These are phyloP conservation scores for Antheraea assamensis DNA, from an alignment of 2,888 invertebrate species.

Conservation along the genomic window DNA sequence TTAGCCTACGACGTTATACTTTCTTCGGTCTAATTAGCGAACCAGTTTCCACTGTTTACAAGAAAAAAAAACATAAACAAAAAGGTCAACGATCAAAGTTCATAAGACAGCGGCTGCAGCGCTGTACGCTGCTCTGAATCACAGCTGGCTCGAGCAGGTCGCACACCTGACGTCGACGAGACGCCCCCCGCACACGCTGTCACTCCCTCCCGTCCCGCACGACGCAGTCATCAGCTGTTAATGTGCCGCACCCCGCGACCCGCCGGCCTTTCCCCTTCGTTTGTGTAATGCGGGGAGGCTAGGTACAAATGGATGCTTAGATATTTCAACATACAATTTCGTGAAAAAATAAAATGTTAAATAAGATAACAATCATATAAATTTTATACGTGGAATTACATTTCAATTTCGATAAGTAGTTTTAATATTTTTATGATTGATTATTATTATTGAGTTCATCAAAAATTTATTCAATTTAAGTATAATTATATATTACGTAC, in stretches of 20 bases:
- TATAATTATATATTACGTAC: neutral
- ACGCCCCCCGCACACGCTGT: constrained; percentile 34
- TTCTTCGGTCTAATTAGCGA: constrained; percentile 19
- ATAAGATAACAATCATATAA: neutral
- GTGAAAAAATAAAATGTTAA: neutral
- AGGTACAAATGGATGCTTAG: constrained; percentile 40
- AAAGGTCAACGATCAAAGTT: constrained; percentile 72
- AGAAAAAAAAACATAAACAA: constrained; percentile 71
- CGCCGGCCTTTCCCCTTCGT: constrained; percentile 80
- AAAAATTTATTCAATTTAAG: neutral
- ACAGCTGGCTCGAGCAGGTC: constrained; percentile 53
- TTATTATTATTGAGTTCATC: neutral
- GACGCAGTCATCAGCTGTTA: constrained; percentile 79
- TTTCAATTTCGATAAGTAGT: neutral
- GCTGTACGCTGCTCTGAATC: constrained; percentile 62
- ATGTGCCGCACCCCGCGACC: constrained; percentile 64
- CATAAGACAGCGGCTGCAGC: constrained; percentile 64
- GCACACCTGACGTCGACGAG: constrained; percentile 75
- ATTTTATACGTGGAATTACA: neutral
- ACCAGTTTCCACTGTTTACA: constrained; percentile 47
- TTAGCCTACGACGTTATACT: constrained; percentile 17
- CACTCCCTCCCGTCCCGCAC: constrained; percentile 40
- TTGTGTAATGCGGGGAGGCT: constrained; percentile 78
- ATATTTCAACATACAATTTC: neutral
- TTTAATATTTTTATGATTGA: neutral